Percentiles rank a stretch among this genome's conserved stretches.
These are phyloP conservation scores for Meloidogyne chitwoodi DNA, from an alignment of 1,140 invertebrate genomes.

Conservation along the genomic window DNA sequence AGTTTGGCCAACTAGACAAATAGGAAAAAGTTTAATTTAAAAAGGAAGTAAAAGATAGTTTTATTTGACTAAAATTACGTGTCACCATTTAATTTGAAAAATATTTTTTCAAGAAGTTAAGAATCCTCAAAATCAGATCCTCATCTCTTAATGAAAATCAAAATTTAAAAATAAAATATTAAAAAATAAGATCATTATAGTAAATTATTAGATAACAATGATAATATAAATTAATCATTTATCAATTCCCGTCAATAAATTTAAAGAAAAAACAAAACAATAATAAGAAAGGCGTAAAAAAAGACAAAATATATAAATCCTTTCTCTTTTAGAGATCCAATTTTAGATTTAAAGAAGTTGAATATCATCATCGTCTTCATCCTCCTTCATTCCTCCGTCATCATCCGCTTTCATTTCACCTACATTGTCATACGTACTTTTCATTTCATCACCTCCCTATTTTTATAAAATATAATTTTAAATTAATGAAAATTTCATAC, in stretches of 20 bases:
- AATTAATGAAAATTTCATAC: background rate
- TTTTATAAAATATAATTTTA: background rate
- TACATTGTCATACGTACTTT: background rate
- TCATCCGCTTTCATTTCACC: background rate
- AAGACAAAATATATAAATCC: background rate
- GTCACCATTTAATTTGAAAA: no score
- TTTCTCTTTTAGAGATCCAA: background rate
- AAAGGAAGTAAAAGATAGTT: no score
- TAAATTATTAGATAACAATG: no score
- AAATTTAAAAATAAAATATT: no score
- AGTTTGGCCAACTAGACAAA: no score
- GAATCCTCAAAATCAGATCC: no score
- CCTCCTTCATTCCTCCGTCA: background rate
- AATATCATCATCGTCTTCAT: conserved; percentile 15
- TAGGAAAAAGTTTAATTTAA: no score
- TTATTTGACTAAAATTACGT: no score
- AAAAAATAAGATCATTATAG: no score
- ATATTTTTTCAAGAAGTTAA: no score
- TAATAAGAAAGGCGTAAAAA: background rate
- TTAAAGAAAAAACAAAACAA: background rate
- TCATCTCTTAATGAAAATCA: no score
- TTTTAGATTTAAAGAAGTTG: background rate
- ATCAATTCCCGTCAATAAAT: background rate
- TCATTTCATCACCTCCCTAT: background rate
- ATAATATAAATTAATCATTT: no score